Evolutionary conservation across 1,140 invertebrate species (phyloP).

Genomic region (Capitella teleta): DNA sequence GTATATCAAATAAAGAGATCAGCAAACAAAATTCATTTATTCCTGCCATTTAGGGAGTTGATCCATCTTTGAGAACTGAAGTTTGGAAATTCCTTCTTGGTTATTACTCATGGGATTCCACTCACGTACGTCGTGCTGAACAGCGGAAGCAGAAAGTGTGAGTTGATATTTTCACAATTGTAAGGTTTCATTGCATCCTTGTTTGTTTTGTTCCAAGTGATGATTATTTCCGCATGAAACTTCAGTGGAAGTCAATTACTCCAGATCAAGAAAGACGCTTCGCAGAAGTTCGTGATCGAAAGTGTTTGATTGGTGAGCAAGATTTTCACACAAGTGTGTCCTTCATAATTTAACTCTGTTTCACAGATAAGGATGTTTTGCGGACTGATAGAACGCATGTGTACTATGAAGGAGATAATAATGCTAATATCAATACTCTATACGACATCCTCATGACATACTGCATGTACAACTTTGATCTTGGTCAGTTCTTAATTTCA

Average conservation of each 20-base stretch:
- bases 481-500: conserved; percentile 50
- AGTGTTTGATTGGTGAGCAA: conserved; percentile 71
- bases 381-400: conserved; percentile 84
- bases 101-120: conserved; percentile 76
- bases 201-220: too few species aligned
- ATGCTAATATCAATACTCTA: conserved; percentile 71
- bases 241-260: conserved; percentile 88
- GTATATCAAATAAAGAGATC: too few species aligned
- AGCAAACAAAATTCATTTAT: too few species aligned
- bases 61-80: conserved; percentile 60
- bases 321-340: background rate
- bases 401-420: conserved; percentile 84
- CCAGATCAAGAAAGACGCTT: conserved; percentile 77
- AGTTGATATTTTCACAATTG: too few species aligned
- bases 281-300: conserved; percentile 74
- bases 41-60: conserved; percentile 50
- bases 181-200: too few species aligned
- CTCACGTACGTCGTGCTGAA: conserved; percentile 56
- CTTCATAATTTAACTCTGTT: conserved; percentile 1
- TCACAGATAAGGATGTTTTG: conserved; percentile 88
- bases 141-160: conserved; percentile 57
- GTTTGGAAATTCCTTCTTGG: conserved; percentile 93
- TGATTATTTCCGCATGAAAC: conserved; percentile 50
- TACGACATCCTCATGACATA: conserved; percentile 96
- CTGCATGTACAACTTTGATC: conserved; percentile 99